These are phyloP conservation scores for Anniella stebbinsi DNA, from an alignment of 2,797 vertebrate genomes.

Conservation along the genomic window DNA sequence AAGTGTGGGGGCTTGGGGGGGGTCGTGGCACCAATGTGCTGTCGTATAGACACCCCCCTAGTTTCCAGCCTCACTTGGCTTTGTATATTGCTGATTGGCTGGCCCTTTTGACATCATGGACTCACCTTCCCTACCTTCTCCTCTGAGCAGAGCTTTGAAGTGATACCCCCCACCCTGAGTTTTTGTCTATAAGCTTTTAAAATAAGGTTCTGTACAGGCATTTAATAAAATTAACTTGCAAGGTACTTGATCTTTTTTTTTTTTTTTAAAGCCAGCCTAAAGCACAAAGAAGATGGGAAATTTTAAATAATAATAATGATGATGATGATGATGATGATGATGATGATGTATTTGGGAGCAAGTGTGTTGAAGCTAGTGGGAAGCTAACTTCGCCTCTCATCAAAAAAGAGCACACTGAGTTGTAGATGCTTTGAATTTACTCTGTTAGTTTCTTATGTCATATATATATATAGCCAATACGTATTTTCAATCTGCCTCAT, in stretches of 20 bases:
- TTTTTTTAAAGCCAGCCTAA: neutral
- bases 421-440: neutral
- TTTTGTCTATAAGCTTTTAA: neutral
- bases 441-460: neutral
- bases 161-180: neutral
- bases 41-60: too few species aligned
- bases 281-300: too few species aligned
- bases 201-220: neutral
- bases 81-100: neutral
- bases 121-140: too few species aligned
- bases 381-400: neutral
- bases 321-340: neutral
- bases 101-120: neutral
- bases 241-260: neutral
- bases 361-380: neutral
- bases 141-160: neutral
- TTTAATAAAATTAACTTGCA: neutral
- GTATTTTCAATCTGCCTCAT: neutral
- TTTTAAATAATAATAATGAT: neutral
- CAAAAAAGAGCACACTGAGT: neutral
- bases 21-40: too few species aligned
- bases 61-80: neutral
- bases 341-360: neutral
- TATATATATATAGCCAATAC: too few species aligned
- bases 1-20: too few species aligned